Conservation (phyloP, 2,797 vertebrate genomes). For the Hemitrygon akajei region DNA sequence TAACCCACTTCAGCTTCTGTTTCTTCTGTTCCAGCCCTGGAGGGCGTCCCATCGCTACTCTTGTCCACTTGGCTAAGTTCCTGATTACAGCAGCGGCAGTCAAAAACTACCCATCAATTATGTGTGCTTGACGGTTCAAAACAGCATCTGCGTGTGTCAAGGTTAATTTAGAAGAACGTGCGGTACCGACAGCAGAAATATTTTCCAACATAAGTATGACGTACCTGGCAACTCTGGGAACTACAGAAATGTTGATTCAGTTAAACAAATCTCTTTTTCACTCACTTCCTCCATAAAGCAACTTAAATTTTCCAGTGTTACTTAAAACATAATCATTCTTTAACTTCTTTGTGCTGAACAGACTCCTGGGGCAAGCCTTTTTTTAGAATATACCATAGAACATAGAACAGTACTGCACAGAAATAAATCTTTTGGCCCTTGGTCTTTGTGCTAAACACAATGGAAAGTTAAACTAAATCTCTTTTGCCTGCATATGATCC, state of each 20-base stretch:
- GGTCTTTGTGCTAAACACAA: no score
- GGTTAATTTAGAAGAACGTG: not conserved
- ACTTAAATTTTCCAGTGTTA: constrained; percentile 19
- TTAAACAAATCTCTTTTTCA: not conserved
- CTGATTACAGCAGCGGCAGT: not conserved
- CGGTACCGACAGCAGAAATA: constrained; percentile 7
- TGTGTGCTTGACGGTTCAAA: constrained; percentile 4
- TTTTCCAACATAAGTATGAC: constrained; percentile 17
- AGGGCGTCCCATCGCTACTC: not conserved
- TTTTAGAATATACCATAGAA: no score
- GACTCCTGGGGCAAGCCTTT: no score
- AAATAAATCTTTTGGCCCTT: no score
- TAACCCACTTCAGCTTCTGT: no score
- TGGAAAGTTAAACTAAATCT: no score
- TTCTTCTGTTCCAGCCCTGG: no score
- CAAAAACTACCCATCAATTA: not conserved
- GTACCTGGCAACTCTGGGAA: not conserved
- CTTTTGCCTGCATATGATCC: no score
- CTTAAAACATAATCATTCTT: not conserved
- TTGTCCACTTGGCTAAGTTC: not conserved
- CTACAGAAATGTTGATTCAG: constrained; percentile 26
- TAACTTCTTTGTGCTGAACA: not conserved
- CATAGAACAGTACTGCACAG: no score
- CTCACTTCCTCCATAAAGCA: constrained; percentile 7
- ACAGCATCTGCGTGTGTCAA: not conserved